Conservation (phyloP, 2,888 invertebrate genomes). For the Fissipunctia ypsillon region DNA sequence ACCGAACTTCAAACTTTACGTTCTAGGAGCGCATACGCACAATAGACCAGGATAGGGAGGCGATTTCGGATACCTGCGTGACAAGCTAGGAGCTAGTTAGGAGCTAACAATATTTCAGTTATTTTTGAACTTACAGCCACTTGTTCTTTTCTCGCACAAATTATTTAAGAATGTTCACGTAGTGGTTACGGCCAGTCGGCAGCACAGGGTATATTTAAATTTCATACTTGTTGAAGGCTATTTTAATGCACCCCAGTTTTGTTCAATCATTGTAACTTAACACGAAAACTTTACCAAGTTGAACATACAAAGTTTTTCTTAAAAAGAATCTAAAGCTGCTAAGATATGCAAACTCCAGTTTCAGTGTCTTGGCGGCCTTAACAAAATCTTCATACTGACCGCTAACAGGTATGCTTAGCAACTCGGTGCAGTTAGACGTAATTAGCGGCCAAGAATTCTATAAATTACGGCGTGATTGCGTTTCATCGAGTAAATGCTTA, state of each 20-base stretch:
- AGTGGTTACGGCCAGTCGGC: background rate
- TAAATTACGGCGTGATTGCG: constrained; percentile 52
- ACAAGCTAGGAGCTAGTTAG: too few species aligned
- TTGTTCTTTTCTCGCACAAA: background rate
- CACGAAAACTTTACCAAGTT: background rate
- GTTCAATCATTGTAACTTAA: background rate
- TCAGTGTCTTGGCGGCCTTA: background rate
- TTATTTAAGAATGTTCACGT: background rate
- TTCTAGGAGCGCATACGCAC: too few species aligned
- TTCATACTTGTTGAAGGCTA: background rate
- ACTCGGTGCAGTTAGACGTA: constrained; percentile 26
- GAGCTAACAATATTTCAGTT: background rate
- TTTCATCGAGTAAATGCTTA: constrained; percentile 52
- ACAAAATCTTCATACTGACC: constrained; percentile 26
- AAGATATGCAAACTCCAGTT: background rate
- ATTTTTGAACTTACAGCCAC: constrained; percentile 5
- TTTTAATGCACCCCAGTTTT: background rate
- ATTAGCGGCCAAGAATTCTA: constrained; percentile 52
- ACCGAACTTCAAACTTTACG: too few species aligned
- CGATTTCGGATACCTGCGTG: background rate
- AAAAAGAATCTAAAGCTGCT: background rate
- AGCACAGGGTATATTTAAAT: background rate
- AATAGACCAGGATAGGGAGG: background rate
- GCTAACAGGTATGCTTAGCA: constrained; percentile 5
- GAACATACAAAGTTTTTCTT: background rate